Percentiles rank a stretch among this genome's conserved stretches.
Evolutionary conservation across 2,888 invertebrate species (phyloP).

Genomic region (Pycnomerus fuliginosus): DNA sequence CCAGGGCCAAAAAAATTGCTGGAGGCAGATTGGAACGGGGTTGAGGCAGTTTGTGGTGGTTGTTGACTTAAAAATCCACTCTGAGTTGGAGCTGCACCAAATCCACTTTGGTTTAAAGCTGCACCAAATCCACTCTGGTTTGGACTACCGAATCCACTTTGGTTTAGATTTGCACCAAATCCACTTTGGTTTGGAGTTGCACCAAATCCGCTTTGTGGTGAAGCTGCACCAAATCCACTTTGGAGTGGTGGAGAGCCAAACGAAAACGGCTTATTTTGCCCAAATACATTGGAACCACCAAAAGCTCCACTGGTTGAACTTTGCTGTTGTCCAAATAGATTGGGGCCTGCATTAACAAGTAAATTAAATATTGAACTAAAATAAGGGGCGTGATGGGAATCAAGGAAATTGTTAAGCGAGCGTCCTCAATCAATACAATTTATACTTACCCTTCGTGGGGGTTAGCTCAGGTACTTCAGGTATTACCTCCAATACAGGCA

Average conservation of each 20-base stretch:
- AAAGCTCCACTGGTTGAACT: conserved; percentile 61
- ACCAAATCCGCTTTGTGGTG: conserved; percentile 62
- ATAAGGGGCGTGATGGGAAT: no score
- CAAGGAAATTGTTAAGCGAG: no score
- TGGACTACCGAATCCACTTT: no score
- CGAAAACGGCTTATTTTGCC: conserved; percentile 57
- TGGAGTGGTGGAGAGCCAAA: no score
- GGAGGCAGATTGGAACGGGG: conserved; percentile 41
- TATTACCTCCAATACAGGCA: no score
- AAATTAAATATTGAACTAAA: conserved; percentile 3
- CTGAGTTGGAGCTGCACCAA: no score
- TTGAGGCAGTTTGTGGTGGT: conserved; percentile 48
- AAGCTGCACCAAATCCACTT: no score
- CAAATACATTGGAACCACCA: conserved; percentile 59
- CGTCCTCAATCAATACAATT: no score
- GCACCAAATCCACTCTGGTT: conserved; percentile 60
- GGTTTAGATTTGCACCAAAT: no score
- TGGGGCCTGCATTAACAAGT: conserved; percentile 34
- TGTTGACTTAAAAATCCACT: conserved; percentile 64
- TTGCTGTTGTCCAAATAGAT: conserved; percentile 52
- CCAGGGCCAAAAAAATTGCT: conserved; percentile 56
- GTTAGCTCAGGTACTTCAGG: no score
- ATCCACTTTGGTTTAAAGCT: conserved; percentile 37
- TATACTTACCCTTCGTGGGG: no score
- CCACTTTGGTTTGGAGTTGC: conserved; percentile 32